Evolutionary conservation across 2,797 vertebrate species (phyloP).

Genomic region (Chaunax sp.): DNA sequence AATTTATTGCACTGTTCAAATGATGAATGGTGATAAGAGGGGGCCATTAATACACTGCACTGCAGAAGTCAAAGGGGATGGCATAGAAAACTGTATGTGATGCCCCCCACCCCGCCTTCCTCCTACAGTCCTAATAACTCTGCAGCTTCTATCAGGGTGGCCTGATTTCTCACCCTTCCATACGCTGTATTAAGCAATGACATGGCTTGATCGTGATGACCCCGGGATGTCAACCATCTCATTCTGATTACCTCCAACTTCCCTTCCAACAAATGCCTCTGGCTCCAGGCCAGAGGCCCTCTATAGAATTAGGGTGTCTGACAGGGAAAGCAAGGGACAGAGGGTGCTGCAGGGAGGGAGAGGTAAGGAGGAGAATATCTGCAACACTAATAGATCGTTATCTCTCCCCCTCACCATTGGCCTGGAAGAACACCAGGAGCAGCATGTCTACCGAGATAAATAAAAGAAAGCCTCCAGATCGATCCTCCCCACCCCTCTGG

Average conservation of each 20-base stretch:
- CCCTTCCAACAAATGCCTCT: constrained; percentile 68
- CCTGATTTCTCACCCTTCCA: constrained; percentile 56
- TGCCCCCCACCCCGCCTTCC: constrained; percentile 29
- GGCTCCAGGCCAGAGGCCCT: constrained; percentile 61
- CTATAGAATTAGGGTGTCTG: constrained; percentile 67
- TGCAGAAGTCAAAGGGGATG: constrained; percentile 76
- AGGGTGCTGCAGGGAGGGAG: constrained; percentile 61
- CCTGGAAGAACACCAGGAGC: constrained; percentile 84
- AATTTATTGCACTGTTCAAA: constrained; percentile 78
- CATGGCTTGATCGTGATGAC: constrained; percentile 71
- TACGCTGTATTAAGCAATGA: constrained; percentile 70
- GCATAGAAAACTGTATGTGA: constrained; percentile 76
- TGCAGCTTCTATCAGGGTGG: constrained; percentile 53
- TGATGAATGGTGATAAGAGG: constrained; percentile 82
- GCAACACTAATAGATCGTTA: constrained; percentile 88
- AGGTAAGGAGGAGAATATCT: constrained; percentile 81
- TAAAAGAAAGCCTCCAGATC: constrained; percentile 84
- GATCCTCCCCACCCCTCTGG: constrained; percentile 77
- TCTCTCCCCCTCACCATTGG: constrained; percentile 81
- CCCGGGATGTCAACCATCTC: constrained; percentile 58
- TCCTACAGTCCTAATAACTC: constrained; percentile 63
- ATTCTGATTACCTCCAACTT: constrained; percentile 78
- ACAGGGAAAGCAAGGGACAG: constrained; percentile 67
- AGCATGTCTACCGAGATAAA: constrained; percentile 86
- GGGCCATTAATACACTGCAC: constrained; percentile 79